Base-by-base conservation (phyloP, 2,797 vertebrate genomes). In the Sternarchorhynchus goeldii region DNA sequence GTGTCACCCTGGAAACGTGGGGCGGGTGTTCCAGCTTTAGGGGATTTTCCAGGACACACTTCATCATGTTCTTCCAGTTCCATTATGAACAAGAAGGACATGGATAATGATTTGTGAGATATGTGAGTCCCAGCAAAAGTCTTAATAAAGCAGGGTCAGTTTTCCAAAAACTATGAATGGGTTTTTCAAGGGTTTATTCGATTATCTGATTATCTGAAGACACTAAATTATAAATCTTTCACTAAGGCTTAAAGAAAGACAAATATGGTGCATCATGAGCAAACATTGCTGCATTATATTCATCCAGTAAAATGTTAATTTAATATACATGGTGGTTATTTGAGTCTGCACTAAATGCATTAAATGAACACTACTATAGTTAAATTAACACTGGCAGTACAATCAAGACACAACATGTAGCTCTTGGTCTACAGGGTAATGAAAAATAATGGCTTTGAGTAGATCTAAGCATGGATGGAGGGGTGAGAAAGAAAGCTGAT, bases 1-100 rank as follows among this genome's bases (percentile, higher is more conserved):
- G 78, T 25, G 76, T 89, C 79, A 86, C 88, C 79, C 12, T 87
- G 86, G 85, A 88, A 90, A 92, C 88, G 81, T 79, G 65, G 70
- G 80, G 50, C 83, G 69, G 84, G 76, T 73, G 79, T 59, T 84
- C 65, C 62, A n/a, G 64, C 80, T 81, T 73, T 78, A 36, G 56
- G 82, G 71, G 50, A 4, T 79, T 70, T 83, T 85, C 75, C 85
- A 67, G 66, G 87, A 82, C 82, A 90, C 88, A 86, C 83, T 31
- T 41, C 59, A 87, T 81, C 74, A 82, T 18, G 59, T 73, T 45
- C 77, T 77, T 82, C 79, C 81, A 79, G 81, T 73, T 89, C 83
- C 41, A 75, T 88, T 81, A 77, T 50, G 86, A 84, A 50, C 45
- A 50, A 41, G 41, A 70, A 56, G 31, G 18, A 16, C 4, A 59